Base-by-base conservation (phyloP, 2,888 invertebrate species). In the Callosobruchus maculatus region DNA sequence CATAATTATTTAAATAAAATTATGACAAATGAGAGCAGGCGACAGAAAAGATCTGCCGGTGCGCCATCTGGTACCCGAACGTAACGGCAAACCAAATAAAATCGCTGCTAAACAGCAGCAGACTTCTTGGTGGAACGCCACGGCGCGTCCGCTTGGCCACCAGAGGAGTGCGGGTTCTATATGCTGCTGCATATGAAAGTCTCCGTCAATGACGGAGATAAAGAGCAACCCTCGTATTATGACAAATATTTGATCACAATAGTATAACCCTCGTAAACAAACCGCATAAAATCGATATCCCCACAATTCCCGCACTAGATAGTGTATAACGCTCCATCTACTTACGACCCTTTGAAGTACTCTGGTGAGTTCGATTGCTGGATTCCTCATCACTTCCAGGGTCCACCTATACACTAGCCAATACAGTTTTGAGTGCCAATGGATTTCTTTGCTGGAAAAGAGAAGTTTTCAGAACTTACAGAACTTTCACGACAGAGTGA, bases 281-380 rank as follows among this genome's bases (percentile, higher is more conserved):
- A 49, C 49, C 1, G 1, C 13, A 18, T 1, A 49, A 49, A 18
- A 49, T 49, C 49, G 13, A 49, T 49, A 49, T 18, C 49, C 4
- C 49, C 49, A 49, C 49, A 13, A 26, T 49, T 49, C 18, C 49
- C 4, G 9, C 49, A 13, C 13, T 18, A 49, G 13, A 49, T 18
- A 18, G 3, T 1, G 18, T 18, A 49, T 13, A 18, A 1, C 1
- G 49, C 49, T 1, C 71, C 22, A 75, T 71, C 71, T 71, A 86
- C 92, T 90, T 87, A 95, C 96, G 86, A 96, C 88, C 89, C 97
- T 95, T 85, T 97, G 96, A 13, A 94, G 75, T 75, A 96, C 91
- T 73, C 95, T 89, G 76, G 96, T 86, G 66, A 91, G 88, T 83
- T 97, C 94, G 0, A 97, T 89, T 0, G 93, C 89, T 0, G 97